Percentiles rank a stretch among this genome's conserved stretches.
Evolutionary conservation across 1,140 invertebrate genomes (phyloP).

Genomic region (Euglossa dilemma): DNA sequence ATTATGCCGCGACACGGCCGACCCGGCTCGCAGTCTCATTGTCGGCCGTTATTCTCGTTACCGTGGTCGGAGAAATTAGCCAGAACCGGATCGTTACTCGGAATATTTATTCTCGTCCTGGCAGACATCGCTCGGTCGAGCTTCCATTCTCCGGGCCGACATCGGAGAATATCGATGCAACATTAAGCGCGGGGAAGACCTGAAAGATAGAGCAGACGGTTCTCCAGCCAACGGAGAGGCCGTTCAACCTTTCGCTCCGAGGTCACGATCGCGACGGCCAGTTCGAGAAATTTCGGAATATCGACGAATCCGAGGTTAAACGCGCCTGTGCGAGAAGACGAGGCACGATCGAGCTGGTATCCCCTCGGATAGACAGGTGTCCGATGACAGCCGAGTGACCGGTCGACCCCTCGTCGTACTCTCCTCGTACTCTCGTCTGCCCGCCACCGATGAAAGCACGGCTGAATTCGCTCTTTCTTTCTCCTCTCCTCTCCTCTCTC

Average conservation of each 20-base stretch:
- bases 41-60: conserved; percentile 29
- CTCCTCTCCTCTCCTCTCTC: conserved; percentile 17
- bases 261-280: neutral
- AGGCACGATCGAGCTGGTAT: conserved; percentile 24
- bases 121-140: neutral
- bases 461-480: conserved; percentile 20
- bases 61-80: conserved; percentile 20
- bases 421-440: too few relatives aligned
- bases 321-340: neutral
- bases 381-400: conserved; percentile 22
- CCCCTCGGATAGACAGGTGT: neutral
- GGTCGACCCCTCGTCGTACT: conserved; percentile 4
- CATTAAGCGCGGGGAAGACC: neutral
- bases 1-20: conserved; percentile 16
- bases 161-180: conserved; percentile 1
- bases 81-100: conserved; percentile 13
- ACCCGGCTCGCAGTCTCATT: conserved; percentile 2
- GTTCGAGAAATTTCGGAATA: neutral
- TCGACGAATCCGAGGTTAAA: too few relatives aligned
- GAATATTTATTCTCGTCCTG: neutral
- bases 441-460: conserved; percentile 13
- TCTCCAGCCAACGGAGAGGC: neutral
- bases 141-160: neutral
- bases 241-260: neutral
- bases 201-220: neutral